Evolutionary conservation across 1,140 invertebrate genomes (phyloP).

Genomic region (Panagrolaimus sp.): DNA sequence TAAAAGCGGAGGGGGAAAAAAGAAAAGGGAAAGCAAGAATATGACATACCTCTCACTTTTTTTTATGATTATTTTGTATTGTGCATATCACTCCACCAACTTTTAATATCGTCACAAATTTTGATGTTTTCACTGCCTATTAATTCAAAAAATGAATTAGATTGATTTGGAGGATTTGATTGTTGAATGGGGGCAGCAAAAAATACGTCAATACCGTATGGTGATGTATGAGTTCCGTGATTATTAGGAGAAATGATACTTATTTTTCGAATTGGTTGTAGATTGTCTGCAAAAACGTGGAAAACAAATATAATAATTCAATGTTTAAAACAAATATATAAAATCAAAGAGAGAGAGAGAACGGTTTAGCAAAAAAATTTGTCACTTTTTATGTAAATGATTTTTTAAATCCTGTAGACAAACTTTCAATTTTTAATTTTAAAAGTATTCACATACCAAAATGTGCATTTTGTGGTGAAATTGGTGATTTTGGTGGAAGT

Average conservation of each 20-base stretch:
- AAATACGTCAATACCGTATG: conserved; percentile 9
- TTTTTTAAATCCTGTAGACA: too few relatives aligned
- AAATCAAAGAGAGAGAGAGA: neutral
- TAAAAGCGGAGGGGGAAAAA: too few relatives aligned
- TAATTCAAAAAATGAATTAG: neutral
- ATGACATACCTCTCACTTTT: too few relatives aligned
- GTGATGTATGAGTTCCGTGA: conserved; percentile 5
- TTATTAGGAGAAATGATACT: neutral
- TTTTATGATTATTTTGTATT: neutral
- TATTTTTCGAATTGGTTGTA: conserved; percentile 12
- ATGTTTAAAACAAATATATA: conserved; percentile 1
- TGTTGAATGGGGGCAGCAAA: neutral
- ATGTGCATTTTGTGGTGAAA: conserved; percentile 12
- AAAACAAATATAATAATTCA: conserved; percentile 2
- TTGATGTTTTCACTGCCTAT: conserved; percentile 10
- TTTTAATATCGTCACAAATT: conserved; percentile 13
- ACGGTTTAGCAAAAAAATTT: too few relatives aligned
- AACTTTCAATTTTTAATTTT: too few relatives aligned
- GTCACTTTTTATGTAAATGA: neutral
- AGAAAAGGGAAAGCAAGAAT: too few relatives aligned
- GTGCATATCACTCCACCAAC: conserved; percentile 11
- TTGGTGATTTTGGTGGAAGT: neutral
- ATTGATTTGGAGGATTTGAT: neutral
- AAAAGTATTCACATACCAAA: neutral
- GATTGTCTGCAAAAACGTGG: neutral